These are phyloP conservation scores for Otus scops DNA, from an alignment of 2,797 vertebrate species.

Conservation along the genomic window DNA sequence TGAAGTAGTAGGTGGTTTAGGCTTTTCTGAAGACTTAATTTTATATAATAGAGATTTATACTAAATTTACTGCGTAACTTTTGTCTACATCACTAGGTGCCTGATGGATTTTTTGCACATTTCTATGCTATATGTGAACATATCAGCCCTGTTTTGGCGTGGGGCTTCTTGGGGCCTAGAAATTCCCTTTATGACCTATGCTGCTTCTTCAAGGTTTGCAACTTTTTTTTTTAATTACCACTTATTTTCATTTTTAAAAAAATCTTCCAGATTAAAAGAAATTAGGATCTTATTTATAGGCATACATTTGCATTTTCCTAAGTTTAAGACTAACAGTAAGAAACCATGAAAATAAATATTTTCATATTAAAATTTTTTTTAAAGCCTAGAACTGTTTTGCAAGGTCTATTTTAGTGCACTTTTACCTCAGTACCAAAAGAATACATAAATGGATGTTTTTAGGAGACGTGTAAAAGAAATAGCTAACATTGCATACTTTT, in stretches of 20 bases:
- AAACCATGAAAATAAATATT: not conserved
- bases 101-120: conserved; percentile 93
- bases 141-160: conserved; percentile 91
- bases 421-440: not conserved
- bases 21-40: not conserved
- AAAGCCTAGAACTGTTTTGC: not conserved
- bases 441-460: not conserved
- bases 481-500: not conserved
- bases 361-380: not conserved
- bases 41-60: not conserved
- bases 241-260: not conserved
- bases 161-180: conserved; percentile 95
- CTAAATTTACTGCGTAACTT: not conserved
- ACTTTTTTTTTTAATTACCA: not conserved
- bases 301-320: not conserved
- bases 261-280: not conserved
- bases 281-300: not conserved
- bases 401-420: not conserved
- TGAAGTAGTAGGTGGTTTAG: not conserved
- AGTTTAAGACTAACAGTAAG: not conserved
- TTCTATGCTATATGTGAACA: conserved; percentile 96
- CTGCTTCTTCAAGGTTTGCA: conserved; percentile 92
- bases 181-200: conserved; percentile 92
- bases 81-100: conserved; percentile 75
- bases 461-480: not conserved